Base-by-base conservation (phyloP, 2,113 vertebrate genomes). In the Clarias macrocephalus region DNA sequence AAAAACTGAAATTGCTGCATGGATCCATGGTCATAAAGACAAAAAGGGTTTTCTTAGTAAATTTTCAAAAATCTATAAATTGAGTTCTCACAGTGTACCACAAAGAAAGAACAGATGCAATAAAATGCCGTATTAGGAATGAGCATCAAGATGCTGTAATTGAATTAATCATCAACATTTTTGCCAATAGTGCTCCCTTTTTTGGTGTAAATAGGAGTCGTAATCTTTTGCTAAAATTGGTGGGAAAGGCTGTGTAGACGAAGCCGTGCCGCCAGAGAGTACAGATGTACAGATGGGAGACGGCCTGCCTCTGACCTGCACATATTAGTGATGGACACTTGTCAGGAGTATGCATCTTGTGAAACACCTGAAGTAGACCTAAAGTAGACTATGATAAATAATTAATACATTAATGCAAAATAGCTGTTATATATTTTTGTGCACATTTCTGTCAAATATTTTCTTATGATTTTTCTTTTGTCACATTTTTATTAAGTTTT, bases 41-140 rank as follows among this genome's bases (percentile, higher is more conserved):
- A 84, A 57, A 56, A 65, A 86, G 28, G 56, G 19, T n/a, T 56
- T 13, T 86, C 11, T 60, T 62, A 48, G 37, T 60, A 84, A 21
- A 33, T 21, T 77, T 77, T 30, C 10, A 73, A 85, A 63, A 25
- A 52, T 65, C 25, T 65, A 33, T 25, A 63, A 48, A 48, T 48
- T 9, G 21, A 23, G 63, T 13, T 15, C 16, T 63, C 37, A 25
- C 37, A 23, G 33, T 16, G 42, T 42, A 66, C 25, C 19, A 66
- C 5, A 9, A 48, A 33, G 59, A 48, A 66, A n/a, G 15, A 23
- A 52, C 13, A 48, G 62, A 66, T 28, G 19, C 5, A 18, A n/a
- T 42, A 81, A 82, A 37, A 28, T 66, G 42, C 19, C 37, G 25
- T 75, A 11, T 75, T 48, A 48, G 21, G 19, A 75, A 19, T 75